Evolutionary conservation across 2,113 vertebrate genomes (phyloP).

Genomic region (Rhinolophus ferrumequinum): DNA sequence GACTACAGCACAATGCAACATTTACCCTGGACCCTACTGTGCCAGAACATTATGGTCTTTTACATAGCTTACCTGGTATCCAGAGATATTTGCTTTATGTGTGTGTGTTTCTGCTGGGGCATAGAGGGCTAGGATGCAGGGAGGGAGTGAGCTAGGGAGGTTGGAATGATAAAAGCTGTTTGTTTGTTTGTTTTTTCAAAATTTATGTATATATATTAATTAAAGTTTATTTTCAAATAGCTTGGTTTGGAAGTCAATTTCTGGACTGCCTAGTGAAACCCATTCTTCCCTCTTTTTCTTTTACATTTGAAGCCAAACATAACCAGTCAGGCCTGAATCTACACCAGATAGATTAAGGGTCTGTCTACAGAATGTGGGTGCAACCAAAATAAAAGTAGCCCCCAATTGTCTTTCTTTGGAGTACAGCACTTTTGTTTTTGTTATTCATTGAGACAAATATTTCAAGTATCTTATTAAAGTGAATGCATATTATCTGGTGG

Average conservation of each 20-base stretch:
- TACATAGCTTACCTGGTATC: constrained; percentile 12
- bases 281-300: background rate
- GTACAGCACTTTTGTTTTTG: background rate
- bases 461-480: constrained; percentile 25
- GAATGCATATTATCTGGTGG: background rate
- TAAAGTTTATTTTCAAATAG: background rate
- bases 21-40: constrained; percentile 36
- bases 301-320: background rate
- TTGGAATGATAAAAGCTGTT: constrained; percentile 29
- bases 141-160: background rate
- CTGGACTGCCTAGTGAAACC: background rate
- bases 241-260: constrained; percentile 50
- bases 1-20: background rate
- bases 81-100: constrained; percentile 38
- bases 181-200: constrained; percentile 7
- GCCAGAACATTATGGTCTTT: constrained; percentile 52
- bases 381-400: background rate
- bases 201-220: background rate
- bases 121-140: background rate
- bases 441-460: background rate
- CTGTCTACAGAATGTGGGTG: background rate
- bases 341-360: background rate
- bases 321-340: background rate
- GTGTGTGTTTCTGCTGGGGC: background rate
- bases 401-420: background rate